phyloP scores from a whole-genome alignment of 2,113 vertebrate genomes.

The Hipposideros armiger region DNA sequence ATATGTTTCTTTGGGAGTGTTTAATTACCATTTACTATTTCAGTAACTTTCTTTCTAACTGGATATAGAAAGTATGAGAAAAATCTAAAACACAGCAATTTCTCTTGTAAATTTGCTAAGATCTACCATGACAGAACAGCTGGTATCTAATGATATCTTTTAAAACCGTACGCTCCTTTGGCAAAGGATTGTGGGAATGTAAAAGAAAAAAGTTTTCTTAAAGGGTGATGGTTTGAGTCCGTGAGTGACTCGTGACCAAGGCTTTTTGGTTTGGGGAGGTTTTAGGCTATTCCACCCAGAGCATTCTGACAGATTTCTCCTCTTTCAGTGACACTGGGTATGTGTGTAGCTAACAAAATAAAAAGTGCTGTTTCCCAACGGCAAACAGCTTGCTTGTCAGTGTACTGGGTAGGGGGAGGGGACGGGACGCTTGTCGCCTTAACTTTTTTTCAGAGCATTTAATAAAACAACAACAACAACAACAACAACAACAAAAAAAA shows the following conservation, averaged over 20 bases:
- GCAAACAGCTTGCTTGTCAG: constrained; percentile 41
- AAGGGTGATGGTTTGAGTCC: constrained; percentile 3
- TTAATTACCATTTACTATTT: constrained; percentile 47
- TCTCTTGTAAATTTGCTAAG: constrained; percentile 53
- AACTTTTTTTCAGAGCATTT: background rate
- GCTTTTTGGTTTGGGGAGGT: background rate
- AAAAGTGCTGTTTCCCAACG: background rate
- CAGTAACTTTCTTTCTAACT: constrained; percentile 54
- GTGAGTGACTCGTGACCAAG: background rate
- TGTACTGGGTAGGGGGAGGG: background rate
- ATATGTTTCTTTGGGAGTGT: background rate
- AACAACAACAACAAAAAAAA: background rate
- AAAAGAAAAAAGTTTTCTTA: constrained; percentile 26
- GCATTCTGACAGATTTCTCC: background rate
- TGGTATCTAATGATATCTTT: constrained; percentile 46
- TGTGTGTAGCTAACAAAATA: background rate
- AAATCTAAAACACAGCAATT: background rate
- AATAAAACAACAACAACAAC: background rate
- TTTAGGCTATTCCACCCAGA: background rate
- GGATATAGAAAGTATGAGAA: background rate
- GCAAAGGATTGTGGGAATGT: constrained; percentile 61
- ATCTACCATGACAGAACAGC: constrained; percentile 43
- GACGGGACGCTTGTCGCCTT: background rate
- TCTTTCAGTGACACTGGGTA: background rate
- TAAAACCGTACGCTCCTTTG: background rate